phyloP scores from a whole-genome alignment of 2,888 invertebrate species.

The Corbicula japonica region DNA sequence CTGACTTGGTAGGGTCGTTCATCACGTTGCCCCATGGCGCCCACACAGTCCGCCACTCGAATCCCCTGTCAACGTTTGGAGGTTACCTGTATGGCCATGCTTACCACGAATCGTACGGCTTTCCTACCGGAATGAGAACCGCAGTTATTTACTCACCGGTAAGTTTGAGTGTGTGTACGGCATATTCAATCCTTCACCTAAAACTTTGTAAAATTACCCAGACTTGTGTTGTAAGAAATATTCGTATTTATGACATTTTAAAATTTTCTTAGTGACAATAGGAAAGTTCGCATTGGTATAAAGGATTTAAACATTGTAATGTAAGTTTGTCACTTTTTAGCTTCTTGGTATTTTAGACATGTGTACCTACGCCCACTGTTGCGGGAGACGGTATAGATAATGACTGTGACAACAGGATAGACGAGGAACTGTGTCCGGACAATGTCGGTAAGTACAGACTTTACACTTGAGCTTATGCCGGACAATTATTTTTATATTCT shows the following conservation, averaged over 20 bases:
- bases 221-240: too few species aligned
- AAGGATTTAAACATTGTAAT: neutral
- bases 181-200: too few species aligned
- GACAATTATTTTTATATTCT: too few species aligned
- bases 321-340: neutral
- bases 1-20: conserved; percentile 62
- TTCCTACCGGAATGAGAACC: conserved; percentile 74
- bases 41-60: conserved; percentile 69
- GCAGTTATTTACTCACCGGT: conserved; percentile 62
- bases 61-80: conserved; percentile 74
- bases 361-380: conserved; percentile 43
- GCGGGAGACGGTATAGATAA: conserved; percentile 71
- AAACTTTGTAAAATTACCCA: too few species aligned
- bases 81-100: conserved; percentile 78
- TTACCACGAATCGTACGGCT: conserved; percentile 76
- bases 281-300: too few species aligned
- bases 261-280: too few species aligned
- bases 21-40: conserved; percentile 65
- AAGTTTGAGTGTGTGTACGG: too few species aligned
- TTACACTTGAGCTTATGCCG: too few species aligned
- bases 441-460: conserved; percentile 28
- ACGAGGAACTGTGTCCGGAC: conserved; percentile 70
- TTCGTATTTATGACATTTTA: too few species aligned
- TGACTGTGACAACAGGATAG: conserved; percentile 71
- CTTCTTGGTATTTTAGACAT: too few species aligned